Conservation (phyloP, 2,888 invertebrate species). For the Yponomeuta plumbellus region DNA sequence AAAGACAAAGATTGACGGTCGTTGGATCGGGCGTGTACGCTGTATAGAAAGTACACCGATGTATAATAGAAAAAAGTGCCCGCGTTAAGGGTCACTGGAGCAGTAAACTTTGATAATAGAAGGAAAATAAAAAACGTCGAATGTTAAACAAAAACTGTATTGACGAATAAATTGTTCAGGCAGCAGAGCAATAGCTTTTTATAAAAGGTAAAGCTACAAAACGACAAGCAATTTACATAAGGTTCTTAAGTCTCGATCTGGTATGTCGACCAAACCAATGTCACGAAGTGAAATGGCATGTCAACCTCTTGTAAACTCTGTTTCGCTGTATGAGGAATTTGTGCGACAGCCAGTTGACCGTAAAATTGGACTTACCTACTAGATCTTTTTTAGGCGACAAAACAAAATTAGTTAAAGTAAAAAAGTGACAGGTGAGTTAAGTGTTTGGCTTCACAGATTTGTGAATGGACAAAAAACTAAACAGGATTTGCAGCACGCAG, state of each 20-base stretch:
- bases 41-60: not conserved
- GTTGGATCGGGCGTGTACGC: slow-evolving; percentile 22
- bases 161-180: too few species aligned
- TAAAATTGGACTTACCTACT: slow-evolving; percentile 42
- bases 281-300: too few species aligned
- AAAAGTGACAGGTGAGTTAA: slow-evolving; percentile 16
- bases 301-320: too few species aligned
- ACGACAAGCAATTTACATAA: too few species aligned
- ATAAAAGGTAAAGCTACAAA: too few species aligned
- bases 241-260: too few species aligned
- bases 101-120: slow-evolving; percentile 15
- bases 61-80: slow-evolving; percentile 6
- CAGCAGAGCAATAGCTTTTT: too few species aligned
- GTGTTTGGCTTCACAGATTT: slow-evolving; percentile 9
- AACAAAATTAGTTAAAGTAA: slow-evolving; percentile 33
- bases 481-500: slow-evolving; percentile 45
- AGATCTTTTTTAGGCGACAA: slow-evolving; percentile 24
- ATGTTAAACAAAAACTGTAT: slow-evolving; percentile 14
- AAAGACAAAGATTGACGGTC: slow-evolving; percentile 50
- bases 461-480: slow-evolving; percentile 40
- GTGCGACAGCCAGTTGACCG: slow-evolving; percentile 34
- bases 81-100: slow-evolving; percentile 22
- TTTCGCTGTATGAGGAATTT: slow-evolving; percentile 28
- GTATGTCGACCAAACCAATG: too few species aligned
- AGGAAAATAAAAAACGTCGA: slow-evolving; percentile 3